A percentile compares a stretch with the other conserved stretches of the same genome.
Conservation (phyloP, 2,113 vertebrate genomes). For the Columbina picui region DNA sequence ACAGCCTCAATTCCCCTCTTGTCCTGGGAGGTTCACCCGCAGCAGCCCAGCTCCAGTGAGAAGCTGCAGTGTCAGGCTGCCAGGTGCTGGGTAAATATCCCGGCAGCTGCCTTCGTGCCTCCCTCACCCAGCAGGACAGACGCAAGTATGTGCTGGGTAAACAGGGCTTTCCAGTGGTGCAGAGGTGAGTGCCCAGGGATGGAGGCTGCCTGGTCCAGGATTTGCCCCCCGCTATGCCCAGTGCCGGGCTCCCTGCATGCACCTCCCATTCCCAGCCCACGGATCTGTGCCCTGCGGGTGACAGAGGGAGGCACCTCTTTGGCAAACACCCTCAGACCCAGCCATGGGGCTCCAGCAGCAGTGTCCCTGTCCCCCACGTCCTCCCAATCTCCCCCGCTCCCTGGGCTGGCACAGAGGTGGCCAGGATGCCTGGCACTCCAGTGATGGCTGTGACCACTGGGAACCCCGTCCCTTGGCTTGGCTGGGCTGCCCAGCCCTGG, state of each 20-base stretch:
- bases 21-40: background rate
- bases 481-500: background rate
- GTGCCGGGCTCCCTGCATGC: background rate
- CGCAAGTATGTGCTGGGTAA: background rate
- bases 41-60: rapidly evolving
- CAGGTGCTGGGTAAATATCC: background rate
- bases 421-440: background rate
- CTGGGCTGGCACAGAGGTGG: background rate
- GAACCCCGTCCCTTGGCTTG: background rate
- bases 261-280: background rate
- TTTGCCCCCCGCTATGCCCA: background rate
- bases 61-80: background rate
- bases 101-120: rapidly evolving
- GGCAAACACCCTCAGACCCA: background rate
- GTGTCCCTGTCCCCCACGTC: rapidly evolving
- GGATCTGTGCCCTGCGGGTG: background rate
- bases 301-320: background rate
- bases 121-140: background rate
- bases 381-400: background rate
- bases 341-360: background rate
- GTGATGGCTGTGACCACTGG: background rate
- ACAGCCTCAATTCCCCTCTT: background rate
- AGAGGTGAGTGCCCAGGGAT: rapidly evolving
- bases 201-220: background rate
- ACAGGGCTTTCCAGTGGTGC: background rate